Conservation (phyloP, 1,140 invertebrate genomes). For the Palaemon carinicauda region DNA sequence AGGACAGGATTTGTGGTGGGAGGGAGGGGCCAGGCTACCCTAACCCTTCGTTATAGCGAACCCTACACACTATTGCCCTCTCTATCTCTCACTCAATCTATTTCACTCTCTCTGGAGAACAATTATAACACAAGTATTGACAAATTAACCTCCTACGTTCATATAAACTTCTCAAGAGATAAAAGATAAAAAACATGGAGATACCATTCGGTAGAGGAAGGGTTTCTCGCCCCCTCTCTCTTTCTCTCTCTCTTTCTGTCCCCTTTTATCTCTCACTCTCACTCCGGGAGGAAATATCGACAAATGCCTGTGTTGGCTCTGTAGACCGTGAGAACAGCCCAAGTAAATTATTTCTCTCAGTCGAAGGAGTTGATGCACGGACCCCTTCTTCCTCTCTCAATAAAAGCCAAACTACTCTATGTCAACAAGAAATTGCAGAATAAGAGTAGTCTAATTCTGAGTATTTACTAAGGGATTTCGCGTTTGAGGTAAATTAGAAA, state of each 20-base stretch:
- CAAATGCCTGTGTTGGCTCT: background rate
- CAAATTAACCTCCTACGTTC: too few relatives aligned
- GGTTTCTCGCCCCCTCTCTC: background rate
- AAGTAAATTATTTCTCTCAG: background rate
- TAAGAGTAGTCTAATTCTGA: too few relatives aligned
- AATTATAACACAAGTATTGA: background rate
- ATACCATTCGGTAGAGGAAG: too few relatives aligned
- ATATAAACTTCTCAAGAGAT: too few relatives aligned
- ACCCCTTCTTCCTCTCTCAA: too few relatives aligned
- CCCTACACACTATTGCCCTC: background rate
- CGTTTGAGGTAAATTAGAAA: too few relatives aligned
- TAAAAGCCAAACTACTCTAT: too few relatives aligned
- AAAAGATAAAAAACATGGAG: too few relatives aligned
- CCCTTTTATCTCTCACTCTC: constrained; percentile 2
- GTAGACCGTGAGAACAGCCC: background rate
- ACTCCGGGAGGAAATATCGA: background rate
- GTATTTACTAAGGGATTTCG: too few relatives aligned
- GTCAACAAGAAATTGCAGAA: too few relatives aligned
- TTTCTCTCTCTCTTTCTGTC: constrained; percentile 14
- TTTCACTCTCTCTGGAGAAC: background rate
- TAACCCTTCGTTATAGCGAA: constrained; percentile 38
- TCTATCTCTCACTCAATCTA: background rate
- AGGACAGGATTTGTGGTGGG: constrained; percentile 57
- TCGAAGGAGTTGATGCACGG: too few relatives aligned
- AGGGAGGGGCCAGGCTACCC: constrained; percentile 52